These are phyloP conservation scores for Mythimna vitellina DNA, from an alignment of 2,888 invertebrate genomes.

Conservation along the genomic window DNA sequence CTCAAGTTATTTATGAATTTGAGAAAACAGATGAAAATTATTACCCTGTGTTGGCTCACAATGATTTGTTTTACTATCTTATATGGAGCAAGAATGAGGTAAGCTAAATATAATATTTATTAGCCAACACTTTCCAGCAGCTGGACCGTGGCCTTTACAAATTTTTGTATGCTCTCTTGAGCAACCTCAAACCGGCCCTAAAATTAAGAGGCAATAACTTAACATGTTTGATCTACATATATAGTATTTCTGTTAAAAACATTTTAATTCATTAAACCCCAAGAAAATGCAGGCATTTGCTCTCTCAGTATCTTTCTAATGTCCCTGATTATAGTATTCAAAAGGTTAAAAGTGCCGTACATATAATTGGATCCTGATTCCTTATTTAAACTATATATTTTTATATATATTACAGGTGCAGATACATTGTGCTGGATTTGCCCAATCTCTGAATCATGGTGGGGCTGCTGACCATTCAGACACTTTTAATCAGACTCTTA, in stretches of 20 bases:
- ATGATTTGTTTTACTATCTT: conserved; percentile 80
- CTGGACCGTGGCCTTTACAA: background rate
- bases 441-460: conserved; percentile 44
- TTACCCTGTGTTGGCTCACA: conserved; percentile 74
- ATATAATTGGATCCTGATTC: background rate
- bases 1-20: conserved; percentile 74
- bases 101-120: conserved; percentile 44
- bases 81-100: conserved; percentile 77
- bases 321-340: too few relatives aligned
- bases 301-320: too few relatives aligned
- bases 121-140: background rate
- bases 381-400: background rate
- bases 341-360: too few relatives aligned
- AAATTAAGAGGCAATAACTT: background rate
- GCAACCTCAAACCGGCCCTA: background rate
- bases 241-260: background rate
- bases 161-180: background rate
- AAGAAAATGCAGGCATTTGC: too few relatives aligned
- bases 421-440: conserved; percentile 60
- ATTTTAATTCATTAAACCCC: too few relatives aligned
- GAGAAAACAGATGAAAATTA: conserved; percentile 69
- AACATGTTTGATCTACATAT: background rate
- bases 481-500: conserved; percentile 62
- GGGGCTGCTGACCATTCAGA: conserved; percentile 54
- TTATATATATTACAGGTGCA: conserved; percentile 55